Base-by-base conservation (phyloP, 2,888 invertebrate species). In the Dusona sp. region DNA sequence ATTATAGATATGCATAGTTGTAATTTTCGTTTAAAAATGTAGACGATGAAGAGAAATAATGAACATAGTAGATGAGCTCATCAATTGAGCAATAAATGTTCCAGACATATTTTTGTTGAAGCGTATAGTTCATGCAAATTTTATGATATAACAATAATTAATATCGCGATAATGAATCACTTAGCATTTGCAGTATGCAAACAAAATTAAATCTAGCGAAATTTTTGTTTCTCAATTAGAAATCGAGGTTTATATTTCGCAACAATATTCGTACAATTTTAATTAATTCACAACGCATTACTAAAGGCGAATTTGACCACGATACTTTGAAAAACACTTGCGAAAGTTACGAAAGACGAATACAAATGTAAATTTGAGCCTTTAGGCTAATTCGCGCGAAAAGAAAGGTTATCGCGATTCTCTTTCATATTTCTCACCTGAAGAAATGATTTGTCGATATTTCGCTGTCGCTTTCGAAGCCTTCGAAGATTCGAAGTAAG, bases 381-480 rank as follows among this genome's bases (percentile, higher is more conserved):
- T 45, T 61, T 61, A 19, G 25, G 25, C 75, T 64, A 45, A 61
- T 61, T 19, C 61, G 57, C 29, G 51, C 16, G 16, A 61, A 61
- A 42, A 61, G 36, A 77, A 33, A 45, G 48, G 48, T 65, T 45
- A 64, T 65, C 42, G 7, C 13, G 19, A 33, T 29, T 45, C 42
- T 33, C 33, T 67, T 42, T 13, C 25, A 4, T 57, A 25, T 48
- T 9, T 65, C 83, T 86, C 83, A 86, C 86, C 86, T 80, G 77
- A 42, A 67, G 77, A 42, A 57, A 78, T 54, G 61, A 57, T 68
- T 83, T 57, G 22, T 54, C 48, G 67, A 51, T n/a, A 48, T 51
- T 67, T 78, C 51, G 73, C 13, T 38, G 65, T 42, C 48, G 67
- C 67, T 77, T 79, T 61, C 86, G 77, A 38, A 57, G 51, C 38